Evolutionary conservation across 2,888 invertebrate genomes (phyloP).

Genomic region (Andrena dorsata): DNA sequence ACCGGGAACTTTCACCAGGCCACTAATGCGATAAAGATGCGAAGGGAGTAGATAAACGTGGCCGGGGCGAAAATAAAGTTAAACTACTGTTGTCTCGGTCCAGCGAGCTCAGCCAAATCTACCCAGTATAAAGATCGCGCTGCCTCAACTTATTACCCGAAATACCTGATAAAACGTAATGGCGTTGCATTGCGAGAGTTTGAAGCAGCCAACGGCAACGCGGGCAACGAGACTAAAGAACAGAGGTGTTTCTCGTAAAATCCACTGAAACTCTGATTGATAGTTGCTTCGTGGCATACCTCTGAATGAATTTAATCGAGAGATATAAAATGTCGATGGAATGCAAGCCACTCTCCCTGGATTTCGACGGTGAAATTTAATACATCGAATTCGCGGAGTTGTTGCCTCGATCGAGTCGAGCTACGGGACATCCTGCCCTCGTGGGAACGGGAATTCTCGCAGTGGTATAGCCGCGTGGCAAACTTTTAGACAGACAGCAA

Average conservation of each 20-base stretch:
- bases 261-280: not conserved
- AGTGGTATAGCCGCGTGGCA: not conserved
- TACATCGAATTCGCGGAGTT: conserved; percentile 4
- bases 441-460: not conserved
- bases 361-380: conserved; percentile 20
- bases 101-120: not conserved
- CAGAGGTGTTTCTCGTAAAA: not conserved
- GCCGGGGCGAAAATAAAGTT: conserved; percentile 30
- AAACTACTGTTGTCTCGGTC: not conserved
- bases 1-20: conserved; percentile 15
- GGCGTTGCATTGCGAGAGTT: too few species aligned
- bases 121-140: not conserved
- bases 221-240: not conserved
- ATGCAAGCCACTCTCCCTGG: not conserved
- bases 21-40: conserved; percentile 45
- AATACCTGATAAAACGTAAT: not conserved
- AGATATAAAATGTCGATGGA: not conserved
- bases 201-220: not conserved
- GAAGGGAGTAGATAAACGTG: conserved; percentile 19
- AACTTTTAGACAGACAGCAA: conserved; percentile 17
- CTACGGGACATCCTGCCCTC: not conserved
- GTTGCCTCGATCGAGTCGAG: conserved; percentile 5
- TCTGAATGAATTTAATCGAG: not conserved
- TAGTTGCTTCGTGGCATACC: not conserved
- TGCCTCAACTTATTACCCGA: not conserved